Evolutionary conservation across 2,113 vertebrate species (phyloP).

Genomic region (Nestor notabilis): DNA sequence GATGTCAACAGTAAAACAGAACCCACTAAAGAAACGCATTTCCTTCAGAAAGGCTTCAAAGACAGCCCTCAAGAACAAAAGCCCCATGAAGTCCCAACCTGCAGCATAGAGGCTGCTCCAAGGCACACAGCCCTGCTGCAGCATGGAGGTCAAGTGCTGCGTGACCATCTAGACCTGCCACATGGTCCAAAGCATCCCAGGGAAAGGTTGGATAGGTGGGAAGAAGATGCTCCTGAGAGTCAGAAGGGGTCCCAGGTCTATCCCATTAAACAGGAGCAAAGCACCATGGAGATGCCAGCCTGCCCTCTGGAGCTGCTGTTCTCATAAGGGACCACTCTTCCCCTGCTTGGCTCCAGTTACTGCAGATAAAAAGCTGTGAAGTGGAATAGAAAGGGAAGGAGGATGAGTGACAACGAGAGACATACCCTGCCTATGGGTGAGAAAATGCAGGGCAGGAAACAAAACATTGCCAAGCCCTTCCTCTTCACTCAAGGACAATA

Average conservation of each 20-base stretch:
- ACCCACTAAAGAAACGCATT: background rate
- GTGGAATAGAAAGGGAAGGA: background rate
- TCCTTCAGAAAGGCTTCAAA: background rate
- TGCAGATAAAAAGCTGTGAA: background rate
- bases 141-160: background rate
- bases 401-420: background rate
- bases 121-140: background rate
- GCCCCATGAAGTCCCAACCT: background rate
- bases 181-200: background rate
- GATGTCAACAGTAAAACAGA: background rate
- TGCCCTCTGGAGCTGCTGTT: background rate
- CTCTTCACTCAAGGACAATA: background rate
- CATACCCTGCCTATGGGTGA: background rate
- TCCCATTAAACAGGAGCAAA: background rate
- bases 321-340: background rate
- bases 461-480: background rate
- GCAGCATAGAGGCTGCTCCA: background rate
- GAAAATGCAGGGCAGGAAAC: slow-evolving; percentile 19
- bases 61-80: background rate
- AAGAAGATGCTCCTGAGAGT: background rate
- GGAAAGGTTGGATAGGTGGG: background rate
- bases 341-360: background rate
- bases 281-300: background rate
- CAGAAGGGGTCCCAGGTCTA: background rate
- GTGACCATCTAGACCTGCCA: background rate